A percentile compares a stretch with the other conserved stretches of the same genome.
Evolutionary conservation across 2,113 vertebrate species (phyloP).

Genomic region (Ranitomeya imitator): DNA sequence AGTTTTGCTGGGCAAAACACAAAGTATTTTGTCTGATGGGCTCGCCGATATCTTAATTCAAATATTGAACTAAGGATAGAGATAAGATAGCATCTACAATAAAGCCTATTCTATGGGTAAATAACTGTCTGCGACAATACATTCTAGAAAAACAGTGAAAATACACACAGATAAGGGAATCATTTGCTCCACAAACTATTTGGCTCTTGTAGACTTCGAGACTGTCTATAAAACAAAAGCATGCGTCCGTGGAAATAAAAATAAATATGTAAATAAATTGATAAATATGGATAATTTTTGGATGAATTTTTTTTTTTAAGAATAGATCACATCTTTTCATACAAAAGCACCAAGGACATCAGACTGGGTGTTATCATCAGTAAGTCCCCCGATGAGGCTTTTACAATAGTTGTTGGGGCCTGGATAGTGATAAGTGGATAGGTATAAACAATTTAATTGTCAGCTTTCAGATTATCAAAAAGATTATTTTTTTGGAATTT

Average conservation of each 20-base stretch:
- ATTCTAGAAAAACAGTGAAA: conserved; percentile 20
- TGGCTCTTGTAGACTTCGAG: not conserved
- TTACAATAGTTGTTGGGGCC: conserved; percentile 4
- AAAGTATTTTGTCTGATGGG: conserved; percentile 9
- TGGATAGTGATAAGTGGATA: not conserved
- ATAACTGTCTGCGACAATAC: conserved; percentile 26
- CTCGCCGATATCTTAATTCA: conserved; percentile 23
- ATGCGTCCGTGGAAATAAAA: not conserved
- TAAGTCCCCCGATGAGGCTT: not conserved
- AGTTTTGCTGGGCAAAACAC: not conserved
- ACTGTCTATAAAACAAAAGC: not conserved
- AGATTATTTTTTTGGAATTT: not conserved
- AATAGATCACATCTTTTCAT: not conserved
- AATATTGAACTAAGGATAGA: conserved; percentile 35
- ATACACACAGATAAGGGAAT: conserved; percentile 35
- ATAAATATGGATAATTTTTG: not conserved
- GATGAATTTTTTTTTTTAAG: not conserved
- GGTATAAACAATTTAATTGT: not conserved
- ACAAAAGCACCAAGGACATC: not conserved
- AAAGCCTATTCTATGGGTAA: conserved; percentile 39
- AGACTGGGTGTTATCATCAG: not conserved
- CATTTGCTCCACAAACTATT: not conserved
- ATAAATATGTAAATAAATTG: not conserved
- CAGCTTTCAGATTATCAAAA: not conserved
- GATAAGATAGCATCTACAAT: conserved; percentile 51